These are phyloP conservation scores for Pygocentrus nattereri DNA, from an alignment of 2,797 vertebrate species.

Conservation along the genomic window DNA sequence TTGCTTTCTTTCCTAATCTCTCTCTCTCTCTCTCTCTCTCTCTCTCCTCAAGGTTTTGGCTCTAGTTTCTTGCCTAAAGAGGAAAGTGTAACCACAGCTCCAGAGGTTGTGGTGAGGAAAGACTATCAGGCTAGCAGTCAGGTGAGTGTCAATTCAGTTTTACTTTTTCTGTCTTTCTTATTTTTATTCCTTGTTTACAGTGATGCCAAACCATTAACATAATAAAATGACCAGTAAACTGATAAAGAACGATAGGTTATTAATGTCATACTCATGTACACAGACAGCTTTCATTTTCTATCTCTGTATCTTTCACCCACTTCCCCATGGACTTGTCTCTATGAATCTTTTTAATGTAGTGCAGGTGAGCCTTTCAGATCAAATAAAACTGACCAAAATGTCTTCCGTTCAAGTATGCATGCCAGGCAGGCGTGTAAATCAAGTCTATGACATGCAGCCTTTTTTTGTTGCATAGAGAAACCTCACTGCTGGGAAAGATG, in stretches of 20 bases:
- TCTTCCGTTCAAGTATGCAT: conserved; percentile 10
- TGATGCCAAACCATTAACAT: neutral
- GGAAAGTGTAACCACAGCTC: conserved; percentile 86
- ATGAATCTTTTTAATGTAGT: neutral
- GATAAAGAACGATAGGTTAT: too few species aligned
- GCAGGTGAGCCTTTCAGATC: neutral
- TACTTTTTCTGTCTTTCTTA: neutral
- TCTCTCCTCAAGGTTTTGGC: conserved; percentile 86
- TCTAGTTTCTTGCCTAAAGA: conserved; percentile 96
- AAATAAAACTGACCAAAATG: neutral
- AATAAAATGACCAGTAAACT: neutral
- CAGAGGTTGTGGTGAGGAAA: conserved; percentile 83
- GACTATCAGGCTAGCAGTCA: conserved; percentile 89
- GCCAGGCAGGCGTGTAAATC: conserved; percentile 17
- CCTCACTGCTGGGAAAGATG: neutral
- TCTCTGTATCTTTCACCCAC: neutral
- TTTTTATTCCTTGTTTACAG: neutral
- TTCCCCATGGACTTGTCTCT: conserved; percentile 16
- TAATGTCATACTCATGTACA: neutral
- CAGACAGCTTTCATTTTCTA: neutral
- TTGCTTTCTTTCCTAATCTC: too few species aligned
- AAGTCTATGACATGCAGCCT: neutral
- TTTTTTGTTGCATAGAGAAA: neutral
- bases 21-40: neutral
- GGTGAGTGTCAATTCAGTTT: conserved; percentile 60